Evolutionary conservation across 1,140 invertebrate genomes (phyloP), one percentile per base, ranked within the genome.

Genomic region (Trissolcus basalis): DNA sequence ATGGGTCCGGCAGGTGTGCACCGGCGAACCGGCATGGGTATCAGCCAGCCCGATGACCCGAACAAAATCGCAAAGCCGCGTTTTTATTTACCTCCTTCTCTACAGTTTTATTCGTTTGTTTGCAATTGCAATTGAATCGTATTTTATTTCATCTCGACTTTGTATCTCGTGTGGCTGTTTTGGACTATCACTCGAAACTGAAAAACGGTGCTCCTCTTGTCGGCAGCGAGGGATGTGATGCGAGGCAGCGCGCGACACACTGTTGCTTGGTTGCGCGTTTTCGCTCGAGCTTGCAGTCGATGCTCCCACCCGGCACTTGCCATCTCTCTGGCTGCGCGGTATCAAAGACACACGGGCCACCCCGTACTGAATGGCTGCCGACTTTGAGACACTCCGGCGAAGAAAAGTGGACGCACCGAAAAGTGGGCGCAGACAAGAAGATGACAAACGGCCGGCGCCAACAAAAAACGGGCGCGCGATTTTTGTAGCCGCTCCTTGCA

Each of bases 241-340:
- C 35, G 53, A 67, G 78, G 75, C 74, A 80, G 77, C 83, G 82
- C 85, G 82, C 84, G 82, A 82, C 83, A 86, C 82, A 86, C 85
- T 86, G 85, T 86, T 86, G 85, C 85, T 85, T 53, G 61, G 59
- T 64, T 64, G 27, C 59, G 60, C 70, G 70, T 32, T 49, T 59
- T 50, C 68, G 33, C 54, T 47, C 55, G 70, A 63, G 68, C 59
- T 70, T 70, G 53, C 33, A 60, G 64, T 59, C 55, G 16, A 61
- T 43, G 56, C 56, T 45, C 65, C 65, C 65, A 61, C 56, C 48
- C 54, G 16, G 33, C n/a, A 10, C 45, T 12, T 33, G 43, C 27
- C 47, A 48, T 27, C 56, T 49, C 47, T 16, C 47, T 11, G 10
- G 9, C 16, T 19, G 8, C 16, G 15, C 19, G 15, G 12, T 43